These are phyloP conservation scores for Heliconius eleuchia DNA, from an alignment of 1,140 invertebrate species.

Conservation along the genomic window DNA sequence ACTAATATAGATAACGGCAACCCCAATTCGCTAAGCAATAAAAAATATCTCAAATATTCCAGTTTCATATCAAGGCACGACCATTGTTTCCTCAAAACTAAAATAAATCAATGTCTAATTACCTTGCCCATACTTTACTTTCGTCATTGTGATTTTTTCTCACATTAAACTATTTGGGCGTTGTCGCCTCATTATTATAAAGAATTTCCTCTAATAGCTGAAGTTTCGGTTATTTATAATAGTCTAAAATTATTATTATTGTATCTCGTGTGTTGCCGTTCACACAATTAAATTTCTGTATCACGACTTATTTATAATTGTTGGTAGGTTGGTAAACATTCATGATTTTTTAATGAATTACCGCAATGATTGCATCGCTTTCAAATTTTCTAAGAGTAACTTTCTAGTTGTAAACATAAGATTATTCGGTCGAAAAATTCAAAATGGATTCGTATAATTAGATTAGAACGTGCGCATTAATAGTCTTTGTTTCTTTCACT, in stretches of 20 bases:
- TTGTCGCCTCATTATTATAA: constrained; percentile 57
- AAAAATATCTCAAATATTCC: constrained; percentile 27
- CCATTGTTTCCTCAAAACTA: constrained; percentile 38
- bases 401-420: constrained; percentile 71
- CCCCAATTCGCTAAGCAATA: constrained; percentile 24
- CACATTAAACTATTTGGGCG: constrained; percentile 56
- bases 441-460: constrained; percentile 50
- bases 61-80: constrained; percentile 29
- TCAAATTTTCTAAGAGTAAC: constrained; percentile 45
- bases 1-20: constrained; percentile 12
- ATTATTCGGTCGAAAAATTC: constrained; percentile 54
- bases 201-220: constrained; percentile 59
- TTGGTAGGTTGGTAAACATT: constrained; percentile 47
- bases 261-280: constrained; percentile 52
- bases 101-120: constrained; percentile 57
- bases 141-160: constrained; percentile 55
- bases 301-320: constrained; percentile 54
- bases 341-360: constrained; percentile 57
- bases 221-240: constrained; percentile 60
- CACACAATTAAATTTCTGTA: constrained; percentile 58
- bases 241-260: constrained; percentile 59
- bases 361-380: constrained; percentile 49
- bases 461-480: constrained; percentile 40
- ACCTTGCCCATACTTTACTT: constrained; percentile 36
- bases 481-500: constrained; percentile 30